phyloP scores from a whole-genome alignment of 2,113 vertebrate genomes.

The Paralichthys olivaceus region DNA sequence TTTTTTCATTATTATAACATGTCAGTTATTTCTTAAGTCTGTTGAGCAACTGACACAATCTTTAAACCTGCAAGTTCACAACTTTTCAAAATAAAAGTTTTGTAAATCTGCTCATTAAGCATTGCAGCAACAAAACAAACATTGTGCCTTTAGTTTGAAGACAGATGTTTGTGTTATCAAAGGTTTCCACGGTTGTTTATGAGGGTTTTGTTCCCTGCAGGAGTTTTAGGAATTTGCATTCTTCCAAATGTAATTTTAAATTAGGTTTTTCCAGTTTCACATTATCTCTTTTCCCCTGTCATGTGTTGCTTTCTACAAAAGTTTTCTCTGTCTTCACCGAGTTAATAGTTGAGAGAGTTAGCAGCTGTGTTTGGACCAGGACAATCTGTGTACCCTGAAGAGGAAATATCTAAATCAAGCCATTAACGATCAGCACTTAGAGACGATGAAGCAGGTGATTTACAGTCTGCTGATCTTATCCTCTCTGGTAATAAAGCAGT shows the following conservation, averaged over 20 bases:
- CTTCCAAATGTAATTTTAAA: not conserved
- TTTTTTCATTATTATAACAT: too few relatives aligned
- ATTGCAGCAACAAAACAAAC: not conserved
- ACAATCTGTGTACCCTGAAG: slow-evolving; percentile 20
- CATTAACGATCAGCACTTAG: slow-evolving; percentile 31
- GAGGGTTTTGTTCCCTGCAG: not conserved
- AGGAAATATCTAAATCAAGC: slow-evolving; percentile 42
- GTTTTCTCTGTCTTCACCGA: not conserved
- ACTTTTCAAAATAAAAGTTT: not conserved
- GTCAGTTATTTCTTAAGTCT: too few relatives aligned
- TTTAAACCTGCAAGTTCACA: not conserved
- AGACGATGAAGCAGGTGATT: slow-evolving; percentile 50
- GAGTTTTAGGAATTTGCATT: not conserved
- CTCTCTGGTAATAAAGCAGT: slow-evolving; percentile 38
- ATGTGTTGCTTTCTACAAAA: not conserved
- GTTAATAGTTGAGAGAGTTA: slow-evolving; percentile 17
- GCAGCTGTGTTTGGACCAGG: slow-evolving; percentile 68
- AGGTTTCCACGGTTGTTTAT: not conserved
- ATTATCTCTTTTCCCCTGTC: not conserved
- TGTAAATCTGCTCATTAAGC: too few relatives aligned
- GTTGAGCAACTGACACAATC: too few relatives aligned
- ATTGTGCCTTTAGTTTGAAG: too few relatives aligned
- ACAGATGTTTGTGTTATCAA: too few relatives aligned
- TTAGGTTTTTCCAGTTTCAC: not conserved
- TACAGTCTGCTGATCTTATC: slow-evolving; percentile 45